Evolutionary conservation across 2,797 vertebrate species (phyloP).

Genomic region (Chelon auratus): DNA sequence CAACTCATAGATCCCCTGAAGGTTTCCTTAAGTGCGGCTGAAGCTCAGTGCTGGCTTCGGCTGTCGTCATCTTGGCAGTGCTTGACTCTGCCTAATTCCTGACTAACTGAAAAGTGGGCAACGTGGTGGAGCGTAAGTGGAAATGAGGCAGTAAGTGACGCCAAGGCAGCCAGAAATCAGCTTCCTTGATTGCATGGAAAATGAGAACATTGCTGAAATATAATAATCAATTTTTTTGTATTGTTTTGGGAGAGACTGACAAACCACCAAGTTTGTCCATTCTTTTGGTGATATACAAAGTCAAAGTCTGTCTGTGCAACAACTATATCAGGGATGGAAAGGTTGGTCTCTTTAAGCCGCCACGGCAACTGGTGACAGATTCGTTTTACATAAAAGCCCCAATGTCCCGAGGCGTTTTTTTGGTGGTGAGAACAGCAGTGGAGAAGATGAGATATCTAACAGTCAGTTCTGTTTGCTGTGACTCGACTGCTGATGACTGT

Average conservation of each 20-base stretch:
- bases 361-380: slow-evolving; percentile 60
- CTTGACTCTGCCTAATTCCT: too few species aligned
- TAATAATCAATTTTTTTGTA: neutral
- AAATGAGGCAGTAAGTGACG: too few species aligned
- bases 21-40: too few species aligned
- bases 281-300: slow-evolving; percentile 10
- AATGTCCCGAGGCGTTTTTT: slow-evolving; percentile 53
- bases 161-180: too few species aligned
- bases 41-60: too few species aligned
- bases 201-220: too few species aligned
- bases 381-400: slow-evolving; percentile 62
- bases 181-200: too few species aligned
- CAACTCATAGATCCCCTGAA: too few species aligned
- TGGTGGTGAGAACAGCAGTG: slow-evolving; percentile 53
- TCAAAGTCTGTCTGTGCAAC: slow-evolving; percentile 22
- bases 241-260: neutral
- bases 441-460: slow-evolving; percentile 65
- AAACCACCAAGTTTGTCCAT: neutral
- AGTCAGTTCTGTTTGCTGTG: slow-evolving; percentile 66
- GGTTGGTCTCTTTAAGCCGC: slow-evolving; percentile 36
- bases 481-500: slow-evolving; percentile 63
- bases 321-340: slow-evolving; percentile 39
- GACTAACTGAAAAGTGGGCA: too few species aligned
- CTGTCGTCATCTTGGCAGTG: too few species aligned
- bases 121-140: too few species aligned